These are phyloP conservation scores for Balanococcus diminutus DNA, from an alignment of 2,888 invertebrate genomes.

Conservation along the genomic window DNA sequence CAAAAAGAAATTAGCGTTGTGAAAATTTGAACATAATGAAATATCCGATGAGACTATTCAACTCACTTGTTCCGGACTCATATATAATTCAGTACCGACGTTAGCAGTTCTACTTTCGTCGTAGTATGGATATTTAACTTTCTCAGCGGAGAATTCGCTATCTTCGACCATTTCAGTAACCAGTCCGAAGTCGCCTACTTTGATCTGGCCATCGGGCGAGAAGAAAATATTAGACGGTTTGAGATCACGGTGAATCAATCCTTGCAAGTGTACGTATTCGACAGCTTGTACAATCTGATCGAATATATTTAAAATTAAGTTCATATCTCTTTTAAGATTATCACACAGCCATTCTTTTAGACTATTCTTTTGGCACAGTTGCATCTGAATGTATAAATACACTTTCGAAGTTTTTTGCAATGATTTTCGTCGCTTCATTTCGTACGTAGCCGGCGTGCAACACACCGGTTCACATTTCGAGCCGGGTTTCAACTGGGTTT, in stretches of 20 bases:
- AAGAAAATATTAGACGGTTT: constrained; percentile 96
- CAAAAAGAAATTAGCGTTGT: neutral
- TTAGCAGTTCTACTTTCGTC: constrained; percentile 66
- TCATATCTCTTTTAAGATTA: constrained; percentile 62
- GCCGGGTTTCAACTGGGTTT: neutral
- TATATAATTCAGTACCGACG: constrained; percentile 91
- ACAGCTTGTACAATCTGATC: constrained; percentile 93
- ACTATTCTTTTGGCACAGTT: constrained; percentile 86
- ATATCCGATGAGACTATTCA: neutral
- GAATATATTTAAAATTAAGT: constrained; percentile 73
- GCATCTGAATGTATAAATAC: constrained; percentile 97
- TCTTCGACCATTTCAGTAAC: constrained; percentile 82
- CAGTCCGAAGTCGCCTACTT: constrained; percentile 98
- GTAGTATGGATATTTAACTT: constrained; percentile 53
- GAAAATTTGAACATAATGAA: neutral
- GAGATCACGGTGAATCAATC: constrained; percentile 93
- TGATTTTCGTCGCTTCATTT: neutral
- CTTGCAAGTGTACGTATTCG: constrained; percentile 90
- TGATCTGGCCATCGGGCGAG: constrained; percentile 84
- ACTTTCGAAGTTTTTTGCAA: constrained; percentile 63
- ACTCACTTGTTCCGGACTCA: constrained; percentile 92
- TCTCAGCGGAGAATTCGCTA: constrained; percentile 58
- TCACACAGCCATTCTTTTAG: constrained; percentile 87
- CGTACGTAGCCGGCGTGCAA: neutral
- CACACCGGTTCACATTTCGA: neutral